A percentile compares a stretch with the other conserved stretches of the same genome.
These are phyloP conservation scores for Serranus cabrilla DNA, from an alignment of 2,797 vertebrate genomes.

Conservation along the genomic window DNA sequence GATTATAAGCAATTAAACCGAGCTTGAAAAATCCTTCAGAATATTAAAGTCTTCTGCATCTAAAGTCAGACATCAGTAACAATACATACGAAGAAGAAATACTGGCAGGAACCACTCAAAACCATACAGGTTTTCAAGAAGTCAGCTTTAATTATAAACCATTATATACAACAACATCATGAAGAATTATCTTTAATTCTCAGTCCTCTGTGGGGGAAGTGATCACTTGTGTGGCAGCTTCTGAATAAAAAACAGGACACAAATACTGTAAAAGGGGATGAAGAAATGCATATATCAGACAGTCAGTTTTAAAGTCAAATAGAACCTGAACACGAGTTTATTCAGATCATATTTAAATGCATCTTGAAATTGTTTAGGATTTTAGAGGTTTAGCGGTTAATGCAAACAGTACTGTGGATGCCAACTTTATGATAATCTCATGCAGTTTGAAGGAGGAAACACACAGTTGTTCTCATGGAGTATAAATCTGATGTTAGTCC, in stretches of 20 bases:
- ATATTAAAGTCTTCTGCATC: constrained; percentile 1
- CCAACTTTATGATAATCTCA: no score
- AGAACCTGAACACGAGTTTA: neutral
- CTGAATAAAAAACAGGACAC: constrained; percentile 27
- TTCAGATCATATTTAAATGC: neutral
- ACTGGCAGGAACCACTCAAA: neutral
- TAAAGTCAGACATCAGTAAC: neutral
- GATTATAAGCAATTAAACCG: neutral
- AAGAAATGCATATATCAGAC: neutral
- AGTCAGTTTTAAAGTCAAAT: neutral
- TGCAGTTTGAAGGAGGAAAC: no score
- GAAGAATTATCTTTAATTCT: neutral
- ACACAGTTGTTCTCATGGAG: no score
- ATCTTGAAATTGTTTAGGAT: neutral
- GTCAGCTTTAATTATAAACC: neutral
- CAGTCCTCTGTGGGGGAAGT: constrained; percentile 8
- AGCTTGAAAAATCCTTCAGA: neutral
- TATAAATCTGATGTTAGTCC: no score
- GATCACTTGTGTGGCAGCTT: constrained; percentile 19
- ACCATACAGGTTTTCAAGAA: neutral
- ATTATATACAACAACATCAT: neutral
- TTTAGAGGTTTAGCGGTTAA: neutral
- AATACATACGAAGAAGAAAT: neutral
- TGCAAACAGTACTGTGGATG: neutral
- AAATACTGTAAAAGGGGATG: neutral